Evolutionary conservation across 2,113 vertebrate genomes (phyloP).

Genomic region (Picathartes gymnocephalus): DNA sequence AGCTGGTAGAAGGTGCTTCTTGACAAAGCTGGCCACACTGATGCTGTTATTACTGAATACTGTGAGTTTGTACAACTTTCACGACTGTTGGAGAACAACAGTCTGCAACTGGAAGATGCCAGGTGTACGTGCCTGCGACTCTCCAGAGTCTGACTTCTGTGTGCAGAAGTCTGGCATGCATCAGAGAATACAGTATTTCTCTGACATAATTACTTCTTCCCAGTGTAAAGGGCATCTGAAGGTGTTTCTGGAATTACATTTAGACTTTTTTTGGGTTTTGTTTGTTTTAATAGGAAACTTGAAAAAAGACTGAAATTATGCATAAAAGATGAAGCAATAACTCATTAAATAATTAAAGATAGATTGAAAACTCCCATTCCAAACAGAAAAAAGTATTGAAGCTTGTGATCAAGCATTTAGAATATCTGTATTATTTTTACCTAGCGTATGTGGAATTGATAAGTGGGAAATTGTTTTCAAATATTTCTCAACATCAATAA

Average conservation of each 20-base stretch:
- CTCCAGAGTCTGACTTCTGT: neutral
- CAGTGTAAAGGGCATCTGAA: neutral
- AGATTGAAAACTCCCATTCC: neutral
- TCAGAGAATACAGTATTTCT: neutral
- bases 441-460: neutral
- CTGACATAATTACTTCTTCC: neutral
- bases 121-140: neutral
- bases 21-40: neutral
- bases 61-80: neutral
- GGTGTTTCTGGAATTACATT: neutral
- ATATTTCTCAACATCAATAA: slow-evolving; percentile 20
- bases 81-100: neutral
- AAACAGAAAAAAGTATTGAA: neutral
- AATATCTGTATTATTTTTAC: slow-evolving; percentile 26
- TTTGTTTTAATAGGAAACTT: neutral
- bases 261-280: neutral
- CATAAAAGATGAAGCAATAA: neutral
- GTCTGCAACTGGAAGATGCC: neutral
- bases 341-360: neutral
- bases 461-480: slow-evolving; percentile 11
- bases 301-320: neutral
- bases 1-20: neutral
- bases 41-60: neutral
- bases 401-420: neutral
- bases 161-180: neutral